These are phyloP conservation scores for Candoia aspera DNA, from an alignment of 2,113 vertebrate species.

Conservation along the genomic window DNA sequence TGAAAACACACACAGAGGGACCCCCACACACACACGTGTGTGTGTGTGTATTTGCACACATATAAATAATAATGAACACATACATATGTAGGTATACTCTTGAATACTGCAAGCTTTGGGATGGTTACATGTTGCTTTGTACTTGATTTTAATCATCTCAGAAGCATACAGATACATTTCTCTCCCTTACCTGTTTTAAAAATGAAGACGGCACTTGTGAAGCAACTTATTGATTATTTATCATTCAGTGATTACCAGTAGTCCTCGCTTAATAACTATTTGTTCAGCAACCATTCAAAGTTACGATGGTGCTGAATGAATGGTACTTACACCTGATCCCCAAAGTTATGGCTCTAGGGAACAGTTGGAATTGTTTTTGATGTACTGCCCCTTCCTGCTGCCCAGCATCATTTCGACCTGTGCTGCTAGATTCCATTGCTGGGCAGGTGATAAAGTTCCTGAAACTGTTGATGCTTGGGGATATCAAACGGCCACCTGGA, in stretches of 20 bases:
- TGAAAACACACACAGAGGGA: not conserved
- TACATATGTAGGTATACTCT: not conserved
- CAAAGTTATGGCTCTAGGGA: not conserved
- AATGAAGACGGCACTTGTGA: not conserved
- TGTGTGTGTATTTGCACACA: not conserved
- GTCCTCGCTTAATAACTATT: not conserved
- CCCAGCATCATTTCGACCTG: too few relatives aligned
- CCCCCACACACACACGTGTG: not conserved
- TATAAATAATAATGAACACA: slow-evolving; percentile 20
- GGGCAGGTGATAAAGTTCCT: too few relatives aligned
- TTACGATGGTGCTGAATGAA: not conserved
- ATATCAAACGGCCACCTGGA: too few relatives aligned
- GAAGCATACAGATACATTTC: not conserved
- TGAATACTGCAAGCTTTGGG: not conserved
- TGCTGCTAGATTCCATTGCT: too few relatives aligned
- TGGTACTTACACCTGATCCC: not conserved
- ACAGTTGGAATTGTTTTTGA: too few relatives aligned
- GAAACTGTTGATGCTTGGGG: too few relatives aligned
- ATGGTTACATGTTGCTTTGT: not conserved
- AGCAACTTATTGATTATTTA: not conserved
- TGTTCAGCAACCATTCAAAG: not conserved
- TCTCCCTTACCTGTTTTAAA: not conserved
- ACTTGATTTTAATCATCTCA: not conserved
- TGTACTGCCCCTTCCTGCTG: too few relatives aligned
- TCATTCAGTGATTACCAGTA: not conserved